Percentiles rank a stretch among this genome's conserved stretches.
These are phyloP conservation scores for Subanguina moxae DNA, from an alignment of 1,140 invertebrate genomes.

Conservation along the genomic window DNA sequence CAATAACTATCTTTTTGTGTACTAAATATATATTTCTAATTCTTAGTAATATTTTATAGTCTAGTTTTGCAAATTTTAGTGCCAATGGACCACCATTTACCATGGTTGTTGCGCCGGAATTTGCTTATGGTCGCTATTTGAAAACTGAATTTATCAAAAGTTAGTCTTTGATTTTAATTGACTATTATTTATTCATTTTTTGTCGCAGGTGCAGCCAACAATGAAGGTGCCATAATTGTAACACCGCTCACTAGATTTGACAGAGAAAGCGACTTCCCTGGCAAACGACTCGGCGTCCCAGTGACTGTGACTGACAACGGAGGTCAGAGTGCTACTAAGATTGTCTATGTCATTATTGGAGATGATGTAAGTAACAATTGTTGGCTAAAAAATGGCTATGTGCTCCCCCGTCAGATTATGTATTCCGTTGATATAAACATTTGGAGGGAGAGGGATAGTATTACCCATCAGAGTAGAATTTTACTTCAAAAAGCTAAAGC, in stretches of 20 bases:
- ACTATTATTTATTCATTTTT: slow-evolving; percentile 17
- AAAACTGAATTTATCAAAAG: slow-evolving; percentile 46
- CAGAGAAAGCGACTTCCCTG: slow-evolving; percentile 48
- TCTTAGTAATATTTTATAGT: not conserved
- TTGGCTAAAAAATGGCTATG: not conserved
- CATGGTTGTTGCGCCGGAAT: slow-evolving; percentile 45
- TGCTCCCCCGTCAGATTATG: too few species aligned
- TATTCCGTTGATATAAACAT: too few species aligned
- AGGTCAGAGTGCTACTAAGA: slow-evolving; percentile 36
- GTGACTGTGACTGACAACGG: slow-evolving; percentile 46
- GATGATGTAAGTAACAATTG: slow-evolving; percentile 55
- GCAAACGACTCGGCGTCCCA: slow-evolving; percentile 52
- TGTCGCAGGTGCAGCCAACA: slow-evolving; percentile 39
- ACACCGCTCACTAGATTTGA: slow-evolving; percentile 49
- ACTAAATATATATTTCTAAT: too few species aligned
- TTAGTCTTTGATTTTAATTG: not conserved
- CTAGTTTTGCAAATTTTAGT: slow-evolving; percentile 25
- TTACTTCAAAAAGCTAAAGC: too few species aligned
- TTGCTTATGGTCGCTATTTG: slow-evolving; percentile 42
- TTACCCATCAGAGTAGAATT: too few species aligned
- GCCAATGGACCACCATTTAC: slow-evolving; percentile 55
- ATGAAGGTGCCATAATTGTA: slow-evolving; percentile 53
- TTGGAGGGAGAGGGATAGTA: too few species aligned
- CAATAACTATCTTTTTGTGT: too few species aligned
- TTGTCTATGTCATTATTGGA: slow-evolving; percentile 54